phyloP scores from a whole-genome alignment of 1,140 invertebrate species.

The Lutraria rhynchaena region DNA sequence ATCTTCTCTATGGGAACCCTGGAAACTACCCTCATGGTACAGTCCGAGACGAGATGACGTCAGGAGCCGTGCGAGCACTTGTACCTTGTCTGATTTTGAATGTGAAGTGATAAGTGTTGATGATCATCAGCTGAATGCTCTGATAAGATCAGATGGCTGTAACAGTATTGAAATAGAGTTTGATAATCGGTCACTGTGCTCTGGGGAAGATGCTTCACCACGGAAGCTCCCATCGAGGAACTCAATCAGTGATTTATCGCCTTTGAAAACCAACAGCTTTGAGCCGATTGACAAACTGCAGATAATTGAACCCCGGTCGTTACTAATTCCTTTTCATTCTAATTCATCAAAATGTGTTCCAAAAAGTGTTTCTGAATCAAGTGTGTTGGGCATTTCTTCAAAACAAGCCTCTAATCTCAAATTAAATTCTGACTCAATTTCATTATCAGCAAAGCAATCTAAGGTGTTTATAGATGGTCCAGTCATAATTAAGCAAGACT shows the following conservation, averaged over 20 bases:
- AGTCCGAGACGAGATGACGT: slow-evolving; percentile 56
- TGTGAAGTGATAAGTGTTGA: slow-evolving; percentile 76
- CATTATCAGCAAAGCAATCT: neutral
- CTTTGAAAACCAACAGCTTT: neutral
- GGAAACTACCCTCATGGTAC: slow-evolving; percentile 33
- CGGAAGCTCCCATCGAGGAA: slow-evolving; percentile 18
- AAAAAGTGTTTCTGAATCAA: neutral
- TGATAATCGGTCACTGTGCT: slow-evolving; percentile 61
- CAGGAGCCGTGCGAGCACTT: slow-evolving; percentile 45
- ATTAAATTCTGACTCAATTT: neutral
- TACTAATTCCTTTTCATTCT: slow-evolving; percentile 4
- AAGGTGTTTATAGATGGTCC: slow-evolving; percentile 34
- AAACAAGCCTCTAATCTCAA: neutral
- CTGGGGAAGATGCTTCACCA: slow-evolving; percentile 41
- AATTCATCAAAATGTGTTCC: neutral
- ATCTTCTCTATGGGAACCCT: slow-evolving; percentile 19
- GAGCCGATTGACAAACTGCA: neutral
- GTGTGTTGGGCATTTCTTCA: neutral
- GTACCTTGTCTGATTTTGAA: slow-evolving; percentile 66
- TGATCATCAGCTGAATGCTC: slow-evolving; percentile 75
- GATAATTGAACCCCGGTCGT: slow-evolving; percentile 12
- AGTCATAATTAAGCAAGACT: slow-evolving; percentile 72
- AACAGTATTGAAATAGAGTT: slow-evolving; percentile 77
- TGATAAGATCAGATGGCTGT: slow-evolving; percentile 73
- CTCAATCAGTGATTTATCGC: slow-evolving; percentile 16